These are phyloP conservation scores for Diadegma fenestrale DNA, from an alignment of 2,888 invertebrate genomes.

Conservation along the genomic window DNA sequence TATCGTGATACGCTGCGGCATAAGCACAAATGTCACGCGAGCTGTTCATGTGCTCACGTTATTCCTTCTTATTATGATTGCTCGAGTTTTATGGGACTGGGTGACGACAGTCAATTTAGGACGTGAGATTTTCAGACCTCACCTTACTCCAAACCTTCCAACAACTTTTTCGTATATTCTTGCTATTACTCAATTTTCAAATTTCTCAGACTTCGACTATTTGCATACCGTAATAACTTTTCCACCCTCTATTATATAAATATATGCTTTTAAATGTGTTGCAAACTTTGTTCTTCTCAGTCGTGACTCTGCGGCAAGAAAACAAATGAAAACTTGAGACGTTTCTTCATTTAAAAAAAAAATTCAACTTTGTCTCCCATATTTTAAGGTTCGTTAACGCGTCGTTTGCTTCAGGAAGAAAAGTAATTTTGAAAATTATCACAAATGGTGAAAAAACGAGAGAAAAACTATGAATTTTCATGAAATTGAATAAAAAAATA, in stretches of 20 bases:
- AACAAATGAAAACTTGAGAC: constrained; percentile 1
- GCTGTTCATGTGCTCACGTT: constrained; percentile 65
- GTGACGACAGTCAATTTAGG: constrained; percentile 71
- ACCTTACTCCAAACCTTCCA: constrained; percentile 21
- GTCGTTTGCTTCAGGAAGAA: background rate
- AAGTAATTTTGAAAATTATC: no score
- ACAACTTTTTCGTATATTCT: constrained; percentile 35
- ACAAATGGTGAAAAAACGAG: no score
- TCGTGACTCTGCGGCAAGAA: background rate
- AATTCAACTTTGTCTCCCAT: background rate
- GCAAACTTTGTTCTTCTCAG: background rate
- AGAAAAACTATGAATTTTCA: no score
- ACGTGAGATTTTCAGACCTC: constrained; percentile 66
- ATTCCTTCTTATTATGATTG: constrained; percentile 72
- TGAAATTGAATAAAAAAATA: no score
- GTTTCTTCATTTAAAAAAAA: background rate
- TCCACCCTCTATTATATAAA: background rate
- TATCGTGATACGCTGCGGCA: constrained; percentile 82
- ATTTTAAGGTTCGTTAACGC: background rate
- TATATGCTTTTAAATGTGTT: background rate
- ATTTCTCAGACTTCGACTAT: constrained; percentile 24
- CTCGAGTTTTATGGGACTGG: constrained; percentile 68
- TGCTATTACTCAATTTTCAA: constrained; percentile 47
- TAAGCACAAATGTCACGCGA: constrained; percentile 70
- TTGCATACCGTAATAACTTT: constrained; percentile 8